These are phyloP conservation scores for Carcina quercana DNA, from an alignment of 2,888 invertebrate genomes.

Conservation along the genomic window DNA sequence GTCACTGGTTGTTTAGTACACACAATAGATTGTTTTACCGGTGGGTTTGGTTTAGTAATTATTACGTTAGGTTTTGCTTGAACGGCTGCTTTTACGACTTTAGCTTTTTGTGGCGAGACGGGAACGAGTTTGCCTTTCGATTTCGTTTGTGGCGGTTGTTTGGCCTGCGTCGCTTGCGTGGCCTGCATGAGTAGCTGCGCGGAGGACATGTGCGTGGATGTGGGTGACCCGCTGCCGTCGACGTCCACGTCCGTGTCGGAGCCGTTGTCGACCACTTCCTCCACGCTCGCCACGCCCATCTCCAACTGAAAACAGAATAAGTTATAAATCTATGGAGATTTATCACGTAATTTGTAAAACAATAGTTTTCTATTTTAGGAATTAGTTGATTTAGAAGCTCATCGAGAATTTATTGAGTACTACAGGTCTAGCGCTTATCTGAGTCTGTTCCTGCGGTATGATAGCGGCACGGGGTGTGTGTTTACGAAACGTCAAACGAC, in stretches of 20 bases:
- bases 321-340: conserved; percentile 3
- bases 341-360: too few relatives aligned
- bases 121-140: conserved; percentile 37
- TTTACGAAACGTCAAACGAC: too few relatives aligned
- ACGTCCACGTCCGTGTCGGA: conserved; percentile 66
- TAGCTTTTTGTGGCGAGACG: conserved; percentile 21
- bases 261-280: conserved; percentile 45
- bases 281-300: conserved; percentile 36
- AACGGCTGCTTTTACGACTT: conserved; percentile 24
- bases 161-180: conserved; percentile 33
- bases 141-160: conserved; percentile 20
- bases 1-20: neutral
- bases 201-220: conserved; percentile 43
- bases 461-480: too few relatives aligned
- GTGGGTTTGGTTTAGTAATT: neutral
- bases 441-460: too few relatives aligned
- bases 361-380: too few relatives aligned
- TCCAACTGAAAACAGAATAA: conserved; percentile 46
- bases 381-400: too few relatives aligned
- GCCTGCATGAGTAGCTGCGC: conserved; percentile 60
- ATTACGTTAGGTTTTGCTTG: conserved; percentile 25
- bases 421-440: too few relatives aligned
- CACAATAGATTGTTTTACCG: neutral
- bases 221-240: conserved; percentile 39
- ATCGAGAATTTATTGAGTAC: too few relatives aligned